These are phyloP conservation scores for Myotis daubentonii DNA, from an alignment of 2,797 vertebrate genomes.

Conservation along the genomic window DNA sequence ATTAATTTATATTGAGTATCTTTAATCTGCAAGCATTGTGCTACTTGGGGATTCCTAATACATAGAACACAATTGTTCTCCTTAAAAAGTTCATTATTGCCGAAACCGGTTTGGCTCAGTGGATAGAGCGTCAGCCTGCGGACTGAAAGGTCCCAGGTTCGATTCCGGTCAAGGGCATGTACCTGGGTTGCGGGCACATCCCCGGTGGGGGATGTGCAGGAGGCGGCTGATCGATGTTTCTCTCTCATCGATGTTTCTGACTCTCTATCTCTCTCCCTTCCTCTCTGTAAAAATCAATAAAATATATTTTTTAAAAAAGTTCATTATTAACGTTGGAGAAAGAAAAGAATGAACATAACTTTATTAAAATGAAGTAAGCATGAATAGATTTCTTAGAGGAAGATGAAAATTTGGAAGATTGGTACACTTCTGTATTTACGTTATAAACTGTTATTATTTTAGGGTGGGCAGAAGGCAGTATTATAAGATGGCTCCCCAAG, in stretches of 20 bases:
- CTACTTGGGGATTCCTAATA: neutral
- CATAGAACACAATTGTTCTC: neutral
- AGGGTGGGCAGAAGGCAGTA: neutral
- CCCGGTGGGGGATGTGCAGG: too few species aligned
- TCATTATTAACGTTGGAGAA: neutral
- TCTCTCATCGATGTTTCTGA: too few species aligned
- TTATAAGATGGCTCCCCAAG: neutral
- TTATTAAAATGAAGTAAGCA: neutral
- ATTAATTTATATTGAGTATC: neutral
- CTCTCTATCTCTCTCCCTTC: too few species aligned
- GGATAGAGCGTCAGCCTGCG: too few species aligned
- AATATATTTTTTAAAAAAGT: too few species aligned
- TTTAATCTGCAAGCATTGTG: neutral
- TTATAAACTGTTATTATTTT: neutral
- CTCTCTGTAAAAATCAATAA: too few species aligned
- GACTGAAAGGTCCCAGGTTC: too few species aligned
- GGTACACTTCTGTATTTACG: neutral
- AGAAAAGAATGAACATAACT: conserved; percentile 12
- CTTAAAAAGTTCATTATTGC: neutral
- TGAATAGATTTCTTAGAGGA: neutral
- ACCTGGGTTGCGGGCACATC: too few species aligned
- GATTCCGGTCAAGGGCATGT: too few species aligned
- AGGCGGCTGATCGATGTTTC: too few species aligned
- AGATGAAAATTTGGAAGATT: neutral
- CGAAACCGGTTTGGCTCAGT: too few species aligned